phyloP scores from a whole-genome alignment of 1,140 invertebrate genomes.

The Sarcophaga bullata region DNA sequence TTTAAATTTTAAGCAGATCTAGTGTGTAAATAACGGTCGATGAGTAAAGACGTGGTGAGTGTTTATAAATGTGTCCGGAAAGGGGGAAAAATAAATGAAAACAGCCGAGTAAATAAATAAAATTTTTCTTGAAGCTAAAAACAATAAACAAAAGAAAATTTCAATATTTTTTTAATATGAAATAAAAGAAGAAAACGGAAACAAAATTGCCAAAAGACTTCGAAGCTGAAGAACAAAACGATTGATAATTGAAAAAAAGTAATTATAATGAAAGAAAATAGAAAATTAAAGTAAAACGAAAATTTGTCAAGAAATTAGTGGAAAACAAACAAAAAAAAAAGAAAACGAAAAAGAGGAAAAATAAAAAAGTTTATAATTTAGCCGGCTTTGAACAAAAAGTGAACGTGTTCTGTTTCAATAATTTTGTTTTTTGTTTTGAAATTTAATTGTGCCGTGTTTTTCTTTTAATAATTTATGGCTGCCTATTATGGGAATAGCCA shows the following conservation, averaged over 20 bases:
- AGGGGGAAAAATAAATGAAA: not conserved
- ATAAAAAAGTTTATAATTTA: not conserved
- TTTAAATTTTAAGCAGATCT: constrained; percentile 20
- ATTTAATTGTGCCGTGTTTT: not conserved
- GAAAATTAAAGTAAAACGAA: too few species aligned
- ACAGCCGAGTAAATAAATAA: not conserved
- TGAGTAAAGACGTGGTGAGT: not conserved
- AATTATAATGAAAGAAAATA: not conserved
- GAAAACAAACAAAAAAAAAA: too few species aligned
- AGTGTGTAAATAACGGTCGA: constrained; percentile 27
- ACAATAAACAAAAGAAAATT: not conserved
- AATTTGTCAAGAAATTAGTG: too few species aligned
- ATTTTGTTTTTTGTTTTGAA: not conserved
- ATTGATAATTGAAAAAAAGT: not conserved
- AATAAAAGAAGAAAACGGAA: not conserved
- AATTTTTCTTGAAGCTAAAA: not conserved
- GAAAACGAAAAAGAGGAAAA: not conserved
- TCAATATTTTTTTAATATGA: not conserved
- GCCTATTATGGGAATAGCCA: not conserved
- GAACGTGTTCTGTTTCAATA: not conserved
- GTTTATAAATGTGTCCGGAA: not conserved
- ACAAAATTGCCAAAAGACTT: constrained; percentile 5
- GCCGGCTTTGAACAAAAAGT: not conserved
- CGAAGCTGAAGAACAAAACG: not conserved
- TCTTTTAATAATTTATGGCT: not conserved